Conservation (phyloP, 2,113 vertebrate genomes). For the Hypocryptadius cinnamomeus region DNA sequence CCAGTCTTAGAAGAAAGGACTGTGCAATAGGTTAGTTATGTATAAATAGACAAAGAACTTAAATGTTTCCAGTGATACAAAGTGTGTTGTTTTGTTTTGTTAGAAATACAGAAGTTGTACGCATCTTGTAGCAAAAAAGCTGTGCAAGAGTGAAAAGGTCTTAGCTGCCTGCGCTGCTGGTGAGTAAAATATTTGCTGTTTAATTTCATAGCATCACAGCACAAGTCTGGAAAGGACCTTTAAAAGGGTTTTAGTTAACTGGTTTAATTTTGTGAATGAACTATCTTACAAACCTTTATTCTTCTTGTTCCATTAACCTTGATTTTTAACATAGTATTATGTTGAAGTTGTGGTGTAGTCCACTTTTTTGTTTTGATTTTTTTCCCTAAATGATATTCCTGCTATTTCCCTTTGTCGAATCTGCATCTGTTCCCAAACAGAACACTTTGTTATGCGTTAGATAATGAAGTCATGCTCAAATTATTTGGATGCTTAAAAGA, state of each 20-base stretch:
- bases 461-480: not conserved
- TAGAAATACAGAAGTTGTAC: conserved; percentile 84
- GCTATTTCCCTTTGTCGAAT: not conserved
- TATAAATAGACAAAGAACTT: not conserved
- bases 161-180: conserved; percentile 91
- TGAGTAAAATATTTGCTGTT: conserved; percentile 58
- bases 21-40: not conserved
- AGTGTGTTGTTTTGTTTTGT: conserved; percentile 12
- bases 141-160: conserved; percentile 88
- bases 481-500: not conserved
- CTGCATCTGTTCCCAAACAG: not conserved
- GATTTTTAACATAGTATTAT: not conserved
- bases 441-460: not conserved
- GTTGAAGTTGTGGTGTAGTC: not conserved
- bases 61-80: not conserved
- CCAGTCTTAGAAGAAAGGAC: not conserved
- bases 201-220: not conserved
- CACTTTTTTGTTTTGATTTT: not conserved
- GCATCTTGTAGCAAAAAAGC: conserved; percentile 83
- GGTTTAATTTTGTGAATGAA: not conserved
- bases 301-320: not conserved
- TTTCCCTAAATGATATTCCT: not conserved
- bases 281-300: not conserved
- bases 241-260: not conserved
- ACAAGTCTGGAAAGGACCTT: not conserved